These are phyloP conservation scores for Melanophora roralis DNA, from an alignment of 2,888 invertebrate genomes.

Conservation along the genomic window DNA sequence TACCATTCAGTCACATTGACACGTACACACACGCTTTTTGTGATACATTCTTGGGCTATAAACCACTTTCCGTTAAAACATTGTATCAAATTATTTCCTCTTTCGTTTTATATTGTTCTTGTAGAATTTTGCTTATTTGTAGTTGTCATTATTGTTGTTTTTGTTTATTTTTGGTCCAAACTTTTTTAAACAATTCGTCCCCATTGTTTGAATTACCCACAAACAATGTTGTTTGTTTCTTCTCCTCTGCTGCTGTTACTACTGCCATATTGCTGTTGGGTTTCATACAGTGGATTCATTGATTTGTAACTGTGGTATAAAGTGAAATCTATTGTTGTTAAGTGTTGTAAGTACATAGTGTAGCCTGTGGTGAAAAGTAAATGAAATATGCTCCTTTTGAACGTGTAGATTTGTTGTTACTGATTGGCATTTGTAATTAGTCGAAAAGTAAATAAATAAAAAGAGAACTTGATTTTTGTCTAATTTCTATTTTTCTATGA, in stretches of 20 bases:
- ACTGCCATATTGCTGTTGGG: conserved; percentile 2
- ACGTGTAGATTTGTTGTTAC: conserved; percentile 66
- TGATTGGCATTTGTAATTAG: conserved; percentile 76
- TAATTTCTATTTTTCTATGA: conserved; percentile 53
- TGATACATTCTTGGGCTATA: background rate
- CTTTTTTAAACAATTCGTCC: conserved; percentile 34
- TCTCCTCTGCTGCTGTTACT: background rate
- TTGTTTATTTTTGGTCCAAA: conserved; percentile 29
- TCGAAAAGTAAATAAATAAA: conserved; percentile 71
- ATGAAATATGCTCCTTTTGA: conserved; percentile 32
- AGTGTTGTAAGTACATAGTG: conserved; percentile 13
- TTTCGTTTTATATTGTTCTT: conserved; percentile 9
- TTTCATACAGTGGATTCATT: background rate
- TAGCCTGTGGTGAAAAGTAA: conserved; percentile 57
- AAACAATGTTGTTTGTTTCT: too few species aligned
- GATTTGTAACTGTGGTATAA: background rate
- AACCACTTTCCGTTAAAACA: conserved; percentile 52
- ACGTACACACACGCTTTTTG: background rate
- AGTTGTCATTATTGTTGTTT: conserved; percentile 21
- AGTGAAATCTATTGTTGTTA: background rate
- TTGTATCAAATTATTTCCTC: conserved; percentile 32
- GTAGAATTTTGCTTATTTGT: background rate
- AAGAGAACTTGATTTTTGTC: conserved; percentile 66
- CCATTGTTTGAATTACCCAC: background rate
- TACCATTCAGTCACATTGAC: background rate